Conservation (phyloP, 2,888 invertebrate genomes). For the Diarsia brunnea region DNA sequence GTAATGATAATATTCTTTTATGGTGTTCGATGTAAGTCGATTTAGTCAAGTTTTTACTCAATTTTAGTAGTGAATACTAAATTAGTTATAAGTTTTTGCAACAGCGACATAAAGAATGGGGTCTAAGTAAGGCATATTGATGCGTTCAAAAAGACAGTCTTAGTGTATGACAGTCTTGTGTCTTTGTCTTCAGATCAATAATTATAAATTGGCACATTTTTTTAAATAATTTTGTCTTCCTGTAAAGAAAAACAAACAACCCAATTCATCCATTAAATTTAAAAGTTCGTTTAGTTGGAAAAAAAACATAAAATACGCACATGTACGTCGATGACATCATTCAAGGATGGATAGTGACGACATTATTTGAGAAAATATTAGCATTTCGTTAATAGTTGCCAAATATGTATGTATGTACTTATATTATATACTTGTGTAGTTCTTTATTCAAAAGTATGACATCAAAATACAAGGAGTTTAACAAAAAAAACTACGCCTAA, state of each 20-base stretch:
- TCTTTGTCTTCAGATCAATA: conserved; percentile 1
- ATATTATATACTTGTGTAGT: not conserved
- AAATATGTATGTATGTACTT: conserved; percentile 35
- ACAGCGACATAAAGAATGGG: not conserved
- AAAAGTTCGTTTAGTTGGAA: conserved; percentile 1
- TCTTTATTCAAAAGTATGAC: conserved; percentile 47
- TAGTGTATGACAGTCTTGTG: not conserved
- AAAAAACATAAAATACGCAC: not conserved
- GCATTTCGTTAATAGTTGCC: conserved; percentile 31
- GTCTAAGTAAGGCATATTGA: not conserved
- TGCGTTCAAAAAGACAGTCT: not conserved
- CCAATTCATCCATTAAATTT: not conserved
- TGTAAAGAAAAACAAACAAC: not conserved
- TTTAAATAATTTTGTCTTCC: not conserved
- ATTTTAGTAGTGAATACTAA: not conserved
- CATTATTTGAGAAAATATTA: conserved; percentile 28
- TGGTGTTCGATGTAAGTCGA: not conserved
- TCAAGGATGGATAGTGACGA: conserved; percentile 6
- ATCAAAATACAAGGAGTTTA: conserved; percentile 43
- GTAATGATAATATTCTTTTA: not conserved
- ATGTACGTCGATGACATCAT: conserved; percentile 45
- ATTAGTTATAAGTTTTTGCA: not conserved
- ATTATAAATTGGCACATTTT: not conserved
- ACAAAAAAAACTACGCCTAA: conserved; percentile 17
- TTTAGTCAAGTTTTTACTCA: not conserved